phyloP scores from a whole-genome alignment of 2,888 invertebrate genomes.

The Drosophila paranaensis region DNA sequence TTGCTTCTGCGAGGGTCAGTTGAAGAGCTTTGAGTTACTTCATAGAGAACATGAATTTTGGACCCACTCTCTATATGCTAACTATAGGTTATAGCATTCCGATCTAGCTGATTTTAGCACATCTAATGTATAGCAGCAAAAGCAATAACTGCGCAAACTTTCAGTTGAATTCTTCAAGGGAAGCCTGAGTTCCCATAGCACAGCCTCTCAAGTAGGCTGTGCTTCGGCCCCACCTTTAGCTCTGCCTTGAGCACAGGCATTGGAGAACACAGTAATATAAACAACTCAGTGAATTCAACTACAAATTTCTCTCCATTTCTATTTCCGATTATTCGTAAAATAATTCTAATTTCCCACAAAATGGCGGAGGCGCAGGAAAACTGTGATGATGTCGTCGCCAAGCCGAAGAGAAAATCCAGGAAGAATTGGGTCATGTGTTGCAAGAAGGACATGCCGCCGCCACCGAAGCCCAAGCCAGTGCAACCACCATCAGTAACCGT shows the following conservation, averaged over 20 bases:
- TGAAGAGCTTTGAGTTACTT: too few relatives aligned
- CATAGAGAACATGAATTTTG: background rate
- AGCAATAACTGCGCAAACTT: background rate
- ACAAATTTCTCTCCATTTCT: background rate
- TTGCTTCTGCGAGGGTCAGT: too few relatives aligned
- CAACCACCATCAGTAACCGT: background rate
- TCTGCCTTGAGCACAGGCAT: background rate
- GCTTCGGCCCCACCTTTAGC: too few relatives aligned
- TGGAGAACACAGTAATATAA: background rate
- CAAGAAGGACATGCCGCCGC: conserved; percentile 13
- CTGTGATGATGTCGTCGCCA: background rate
- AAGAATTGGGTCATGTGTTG: conserved; percentile 27
- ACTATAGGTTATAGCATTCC: background rate
- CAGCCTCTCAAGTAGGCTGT: background rate
- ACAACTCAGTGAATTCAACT: background rate
- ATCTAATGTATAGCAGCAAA: background rate
- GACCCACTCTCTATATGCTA: background rate
- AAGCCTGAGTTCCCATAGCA: background rate
- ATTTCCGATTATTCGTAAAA: background rate
- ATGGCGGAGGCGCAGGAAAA: conserved; percentile 31
- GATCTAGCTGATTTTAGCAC: background rate
- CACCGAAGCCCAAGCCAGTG: background rate
- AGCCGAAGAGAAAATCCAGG: conserved; percentile 2
- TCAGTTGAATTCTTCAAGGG: background rate
- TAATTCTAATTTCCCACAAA: conserved; percentile 4